Percentiles rank a stretch among this genome's conserved stretches.
These are phyloP conservation scores for Colistium nudipinnis DNA, from an alignment of 2,113 vertebrate species.

Conservation along the genomic window DNA sequence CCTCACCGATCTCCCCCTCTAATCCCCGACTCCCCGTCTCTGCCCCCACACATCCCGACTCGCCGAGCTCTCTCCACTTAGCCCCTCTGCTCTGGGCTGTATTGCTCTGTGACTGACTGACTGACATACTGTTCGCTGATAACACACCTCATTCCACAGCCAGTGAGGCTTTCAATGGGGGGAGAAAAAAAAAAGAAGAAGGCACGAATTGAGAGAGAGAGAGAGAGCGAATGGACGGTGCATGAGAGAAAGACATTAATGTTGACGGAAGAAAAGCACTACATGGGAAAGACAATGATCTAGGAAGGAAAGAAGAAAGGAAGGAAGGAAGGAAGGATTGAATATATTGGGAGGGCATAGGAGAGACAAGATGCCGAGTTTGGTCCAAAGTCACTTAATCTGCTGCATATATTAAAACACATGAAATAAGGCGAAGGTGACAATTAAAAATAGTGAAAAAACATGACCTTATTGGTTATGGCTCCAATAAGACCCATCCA, in stretches of 20 bases:
- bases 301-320: not conserved
- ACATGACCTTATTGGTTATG: no score
- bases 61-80: constrained; percentile 20
- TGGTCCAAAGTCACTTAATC: no score
- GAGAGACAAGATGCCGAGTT: no score
- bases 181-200: constrained; percentile 44
- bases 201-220: no score
- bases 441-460: no score
- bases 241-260: constrained; percentile 10
- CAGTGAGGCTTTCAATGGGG: constrained; percentile 68
- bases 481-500: not conserved
- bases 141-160: constrained; percentile 77
- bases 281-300: not conserved
- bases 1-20: constrained; percentile 44
- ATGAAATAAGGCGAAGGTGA: no score
- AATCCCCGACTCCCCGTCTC: constrained; percentile 46
- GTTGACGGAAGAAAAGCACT: constrained; percentile 7
- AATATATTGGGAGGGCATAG: not conserved
- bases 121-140: constrained; percentile 78
- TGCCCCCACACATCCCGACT: constrained; percentile 26
- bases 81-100: constrained; percentile 42
- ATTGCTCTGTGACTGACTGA: constrained; percentile 67
- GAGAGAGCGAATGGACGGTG: not conserved
- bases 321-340: not conserved
- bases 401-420: no score